Base-by-base conservation (phyloP, 2,797 vertebrate species). In the Thunnus albacares region DNA sequence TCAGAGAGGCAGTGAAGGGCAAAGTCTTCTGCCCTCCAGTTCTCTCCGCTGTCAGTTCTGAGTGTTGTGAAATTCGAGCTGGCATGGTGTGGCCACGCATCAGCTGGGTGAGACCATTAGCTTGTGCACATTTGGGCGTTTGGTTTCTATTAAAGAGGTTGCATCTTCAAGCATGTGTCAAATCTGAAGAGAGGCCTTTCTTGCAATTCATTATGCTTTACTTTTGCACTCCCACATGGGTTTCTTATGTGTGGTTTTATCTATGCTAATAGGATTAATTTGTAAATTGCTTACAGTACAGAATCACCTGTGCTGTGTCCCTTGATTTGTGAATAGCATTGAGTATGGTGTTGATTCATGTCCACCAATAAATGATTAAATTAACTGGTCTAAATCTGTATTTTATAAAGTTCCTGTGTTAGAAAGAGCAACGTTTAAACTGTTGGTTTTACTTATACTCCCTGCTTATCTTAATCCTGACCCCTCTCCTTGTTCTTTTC, bases 1-100 rank as follows among this genome's bases (percentile, higher is more conserved):
- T 85, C 78, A 81, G 63, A 59, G 45, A 56, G 35, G 24, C 75
- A 62, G 79, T 45, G 64, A 71, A 70, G 80, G 71, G 67, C 78
- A 49, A 72, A 71, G 55, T 17, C 33, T 72, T 56, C 71, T 62
- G 49, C 66, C 78, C 72, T 68, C 15, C 15, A 17, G 70, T 68
- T 52, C 45, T 58, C 35, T 71, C 71, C 10, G 47, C 76, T 75
- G 66, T 76, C 81, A 82, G 52, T n/a, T 71, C 17, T 26, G 20
- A 33, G 11, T 55, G 62, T 22, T 45, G 35, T 59, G 53, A 70
- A 68, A 77, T 30, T 30, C 0, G 8, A 82, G 45, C 51, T 20
- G 57, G 60, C 35, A 10, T 3, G 5, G 47, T 43, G 71, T 56
- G 51, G 72, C 51, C n/a, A 12, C 57, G 58, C 35, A 45, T 77